Conservation (phyloP, 2,888 invertebrate genomes). For the Drosophila neotestacea region DNA sequence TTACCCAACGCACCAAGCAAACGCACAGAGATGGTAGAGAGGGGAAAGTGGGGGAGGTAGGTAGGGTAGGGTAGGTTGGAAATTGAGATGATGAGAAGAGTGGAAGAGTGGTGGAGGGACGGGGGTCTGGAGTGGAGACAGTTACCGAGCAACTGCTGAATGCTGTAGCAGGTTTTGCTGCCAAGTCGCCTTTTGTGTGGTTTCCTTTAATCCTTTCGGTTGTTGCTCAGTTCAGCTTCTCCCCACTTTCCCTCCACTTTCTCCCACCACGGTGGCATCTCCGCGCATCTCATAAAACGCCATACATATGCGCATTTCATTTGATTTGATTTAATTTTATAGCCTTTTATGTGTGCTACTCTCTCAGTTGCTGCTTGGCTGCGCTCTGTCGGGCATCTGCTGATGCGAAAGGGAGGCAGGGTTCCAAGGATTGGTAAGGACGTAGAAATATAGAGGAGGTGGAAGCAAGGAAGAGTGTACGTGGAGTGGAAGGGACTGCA, state of each 20-base stretch:
- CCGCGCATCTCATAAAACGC: conserved; percentile 63
- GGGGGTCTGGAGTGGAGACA: background rate
- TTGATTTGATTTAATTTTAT: conserved; percentile 80
- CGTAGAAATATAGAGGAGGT: too few relatives aligned
- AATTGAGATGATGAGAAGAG: too few relatives aligned
- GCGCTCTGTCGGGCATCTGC: conserved; percentile 46
- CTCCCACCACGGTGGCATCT: background rate
- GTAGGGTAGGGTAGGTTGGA: too few relatives aligned
- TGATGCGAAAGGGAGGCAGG: conserved; percentile 17
- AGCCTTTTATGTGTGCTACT: conserved; percentile 61
- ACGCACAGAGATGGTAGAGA: conserved; percentile 12
- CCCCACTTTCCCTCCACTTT: background rate
- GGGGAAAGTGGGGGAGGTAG: background rate
- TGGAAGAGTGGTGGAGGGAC: background rate
- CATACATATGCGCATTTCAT: conserved; percentile 78
- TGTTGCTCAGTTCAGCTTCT: conserved; percentile 20
- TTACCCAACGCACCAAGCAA: conserved; percentile 59
- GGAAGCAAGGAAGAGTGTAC: too few relatives aligned
- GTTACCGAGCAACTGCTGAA: conserved; percentile 7
- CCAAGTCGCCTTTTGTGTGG: conserved; percentile 57
- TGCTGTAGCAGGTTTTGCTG: conserved; percentile 21
- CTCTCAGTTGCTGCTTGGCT: conserved; percentile 38
- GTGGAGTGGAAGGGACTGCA: conserved; percentile 1
- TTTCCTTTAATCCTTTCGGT: conserved; percentile 68
- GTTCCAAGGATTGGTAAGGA: background rate